These are phyloP conservation scores for Epistrophella euchroma DNA, from an alignment of 2,888 invertebrate genomes.

Conservation along the genomic window DNA sequence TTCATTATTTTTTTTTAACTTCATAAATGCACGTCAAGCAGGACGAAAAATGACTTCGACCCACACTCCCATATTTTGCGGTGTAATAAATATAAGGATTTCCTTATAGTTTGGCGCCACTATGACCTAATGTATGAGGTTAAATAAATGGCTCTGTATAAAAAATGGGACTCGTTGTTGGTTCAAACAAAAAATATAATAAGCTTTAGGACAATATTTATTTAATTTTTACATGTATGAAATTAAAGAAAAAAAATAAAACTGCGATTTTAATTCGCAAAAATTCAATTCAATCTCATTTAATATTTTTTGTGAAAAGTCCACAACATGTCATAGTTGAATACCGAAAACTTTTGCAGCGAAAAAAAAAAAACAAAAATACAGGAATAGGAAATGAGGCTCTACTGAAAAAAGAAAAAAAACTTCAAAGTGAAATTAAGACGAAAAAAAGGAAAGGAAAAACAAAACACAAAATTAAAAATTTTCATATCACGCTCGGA, in stretches of 20 bases:
- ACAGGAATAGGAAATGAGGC: background rate
- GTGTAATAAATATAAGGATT: conserved; percentile 57
- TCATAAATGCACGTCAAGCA: background rate
- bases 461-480: background rate
- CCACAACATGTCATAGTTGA: background rate
- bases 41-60: conserved; percentile 3
- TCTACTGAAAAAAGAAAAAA: background rate
- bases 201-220: background rate
- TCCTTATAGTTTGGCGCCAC: conserved; percentile 66
- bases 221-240: background rate
- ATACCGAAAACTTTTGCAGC: background rate
- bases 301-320: background rate
- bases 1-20: conserved; percentile 5
- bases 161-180: background rate
- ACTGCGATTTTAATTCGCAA: background rate
- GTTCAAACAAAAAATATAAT: background rate
- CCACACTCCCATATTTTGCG: conserved; percentile 38
- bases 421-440: conserved; percentile 55
- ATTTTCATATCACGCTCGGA: conserved; percentile 35
- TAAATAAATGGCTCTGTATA: background rate
- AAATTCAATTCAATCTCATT: background rate
- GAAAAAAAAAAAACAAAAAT: background rate
- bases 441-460: background rate
- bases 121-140: conserved; percentile 46
- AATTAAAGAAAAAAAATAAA: background rate